A percentile compares a stretch with the other conserved stretches of the same genome.
These are phyloP conservation scores for Falco naumanni DNA, from an alignment of 2,797 vertebrate species.

Conservation along the genomic window DNA sequence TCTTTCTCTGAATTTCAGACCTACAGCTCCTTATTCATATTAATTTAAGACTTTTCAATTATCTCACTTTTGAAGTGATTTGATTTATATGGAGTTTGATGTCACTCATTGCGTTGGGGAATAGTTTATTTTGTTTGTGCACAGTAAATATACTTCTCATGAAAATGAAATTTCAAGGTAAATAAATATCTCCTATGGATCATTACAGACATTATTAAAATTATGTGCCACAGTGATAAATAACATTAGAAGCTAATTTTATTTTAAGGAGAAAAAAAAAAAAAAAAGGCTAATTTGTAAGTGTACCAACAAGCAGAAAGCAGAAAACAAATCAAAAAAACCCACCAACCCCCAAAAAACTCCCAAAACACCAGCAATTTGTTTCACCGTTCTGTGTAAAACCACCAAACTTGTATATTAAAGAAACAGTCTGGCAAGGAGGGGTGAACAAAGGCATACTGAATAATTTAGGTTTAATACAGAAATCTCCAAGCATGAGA, in stretches of 20 bases:
- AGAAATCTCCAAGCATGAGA: neutral
- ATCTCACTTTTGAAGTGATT: neutral
- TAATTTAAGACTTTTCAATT: neutral
- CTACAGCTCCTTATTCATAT: neutral
- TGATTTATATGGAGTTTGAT: neutral
- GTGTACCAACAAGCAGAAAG: neutral
- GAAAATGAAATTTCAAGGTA: conserved; percentile 41
- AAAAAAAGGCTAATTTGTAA: neutral
- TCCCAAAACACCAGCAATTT: neutral
- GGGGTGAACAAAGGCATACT: neutral
- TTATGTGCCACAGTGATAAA: neutral
- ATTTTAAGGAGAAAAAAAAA: neutral
- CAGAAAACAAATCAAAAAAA: neutral
- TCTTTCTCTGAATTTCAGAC: neutral
- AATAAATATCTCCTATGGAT: conserved; percentile 29
- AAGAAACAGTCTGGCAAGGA: neutral
- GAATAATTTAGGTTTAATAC: neutral
- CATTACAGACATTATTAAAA: conserved; percentile 1
- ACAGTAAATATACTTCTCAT: neutral
- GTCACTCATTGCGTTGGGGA: neutral
- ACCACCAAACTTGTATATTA: neutral
- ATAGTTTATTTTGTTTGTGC: neutral
- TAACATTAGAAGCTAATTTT: neutral
- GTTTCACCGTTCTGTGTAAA: neutral
- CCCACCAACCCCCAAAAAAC: too few relatives aligned